Evolutionary conservation across 2,888 invertebrate genomes (phyloP).

Genomic region (Andrena dorsata): DNA sequence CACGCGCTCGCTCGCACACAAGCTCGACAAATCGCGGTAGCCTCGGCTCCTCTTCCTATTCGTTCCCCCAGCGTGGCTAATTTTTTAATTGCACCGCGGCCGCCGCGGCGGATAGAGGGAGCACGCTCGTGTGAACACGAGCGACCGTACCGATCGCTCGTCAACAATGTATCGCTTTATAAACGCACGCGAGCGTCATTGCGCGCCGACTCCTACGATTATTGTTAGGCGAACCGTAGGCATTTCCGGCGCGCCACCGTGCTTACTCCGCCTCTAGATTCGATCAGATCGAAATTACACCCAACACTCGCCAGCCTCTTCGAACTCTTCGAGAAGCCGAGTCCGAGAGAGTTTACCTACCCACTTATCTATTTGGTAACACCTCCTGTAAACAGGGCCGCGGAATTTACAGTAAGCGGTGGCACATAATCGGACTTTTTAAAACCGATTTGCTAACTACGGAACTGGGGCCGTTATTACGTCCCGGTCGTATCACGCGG

Average conservation of each 20-base stretch:
- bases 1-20: conserved; percentile 46
- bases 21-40: conserved; percentile 59
- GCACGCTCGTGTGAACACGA: conserved; percentile 55
- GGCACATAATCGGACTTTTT: conserved; percentile 13
- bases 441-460: conserved; percentile 18
- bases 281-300: background rate
- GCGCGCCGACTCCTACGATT: background rate
- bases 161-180: conserved; percentile 55
- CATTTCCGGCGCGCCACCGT: conserved; percentile 1
- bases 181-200: conserved; percentile 29
- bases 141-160: conserved; percentile 25
- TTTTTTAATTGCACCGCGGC: conserved; percentile 72
- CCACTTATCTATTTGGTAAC: too few relatives aligned
- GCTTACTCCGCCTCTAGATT: background rate
- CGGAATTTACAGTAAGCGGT: conserved; percentile 33
- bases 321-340: background rate
- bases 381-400: conserved; percentile 25
- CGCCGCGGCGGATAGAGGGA: conserved; percentile 12
- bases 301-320: background rate
- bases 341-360: background rate
- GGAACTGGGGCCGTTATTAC: conserved; percentile 11
- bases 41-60: conserved; percentile 60
- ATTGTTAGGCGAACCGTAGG: background rate
- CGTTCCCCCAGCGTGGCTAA: conserved; percentile 69
- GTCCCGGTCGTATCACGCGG: conserved; percentile 7